phyloP scores from a whole-genome alignment of 2,888 invertebrate species.

The Hyposoter didymator region DNA sequence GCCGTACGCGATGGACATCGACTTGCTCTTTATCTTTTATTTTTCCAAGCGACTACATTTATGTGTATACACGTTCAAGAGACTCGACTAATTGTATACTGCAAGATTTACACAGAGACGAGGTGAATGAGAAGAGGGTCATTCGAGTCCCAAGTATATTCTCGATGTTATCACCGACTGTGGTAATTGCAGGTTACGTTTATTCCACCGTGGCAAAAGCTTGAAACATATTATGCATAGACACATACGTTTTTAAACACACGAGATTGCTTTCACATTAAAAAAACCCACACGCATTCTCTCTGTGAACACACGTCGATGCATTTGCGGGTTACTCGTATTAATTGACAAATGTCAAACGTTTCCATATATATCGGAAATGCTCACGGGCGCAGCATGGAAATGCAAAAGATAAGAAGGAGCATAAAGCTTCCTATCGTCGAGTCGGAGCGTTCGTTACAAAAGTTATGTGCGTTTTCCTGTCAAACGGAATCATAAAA shows the following conservation, averaged over 20 bases:
- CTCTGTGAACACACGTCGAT: neutral
- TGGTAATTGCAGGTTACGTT: conserved; percentile 61
- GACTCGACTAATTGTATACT: conserved; percentile 53
- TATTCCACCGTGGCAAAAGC: conserved; percentile 46
- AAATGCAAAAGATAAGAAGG: conserved; percentile 13
- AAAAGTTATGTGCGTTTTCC: conserved; percentile 5
- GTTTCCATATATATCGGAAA: conserved; percentile 4
- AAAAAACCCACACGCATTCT: conserved; percentile 8
- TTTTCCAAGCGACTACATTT: neutral
- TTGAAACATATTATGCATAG: conserved; percentile 45
- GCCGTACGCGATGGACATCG: conserved; percentile 3
- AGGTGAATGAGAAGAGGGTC: conserved; percentile 58
- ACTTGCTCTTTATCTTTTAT: neutral
- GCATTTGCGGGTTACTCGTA: conserved; percentile 5
- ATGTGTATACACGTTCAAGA: conserved; percentile 4
- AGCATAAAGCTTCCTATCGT: neutral
- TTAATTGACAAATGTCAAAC: conserved; percentile 43
- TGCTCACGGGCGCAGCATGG: neutral
- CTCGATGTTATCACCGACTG: conserved; percentile 60
- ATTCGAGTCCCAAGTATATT: conserved; percentile 48
- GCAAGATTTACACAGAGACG: conserved; percentile 44
- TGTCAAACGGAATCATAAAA: conserved; percentile 6
- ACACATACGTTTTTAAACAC: conserved; percentile 33
- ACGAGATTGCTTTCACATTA: conserved; percentile 23
- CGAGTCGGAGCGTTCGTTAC: neutral